phyloP scores from a whole-genome alignment of 1,140 invertebrate species.

The Periplaneta americana region DNA sequence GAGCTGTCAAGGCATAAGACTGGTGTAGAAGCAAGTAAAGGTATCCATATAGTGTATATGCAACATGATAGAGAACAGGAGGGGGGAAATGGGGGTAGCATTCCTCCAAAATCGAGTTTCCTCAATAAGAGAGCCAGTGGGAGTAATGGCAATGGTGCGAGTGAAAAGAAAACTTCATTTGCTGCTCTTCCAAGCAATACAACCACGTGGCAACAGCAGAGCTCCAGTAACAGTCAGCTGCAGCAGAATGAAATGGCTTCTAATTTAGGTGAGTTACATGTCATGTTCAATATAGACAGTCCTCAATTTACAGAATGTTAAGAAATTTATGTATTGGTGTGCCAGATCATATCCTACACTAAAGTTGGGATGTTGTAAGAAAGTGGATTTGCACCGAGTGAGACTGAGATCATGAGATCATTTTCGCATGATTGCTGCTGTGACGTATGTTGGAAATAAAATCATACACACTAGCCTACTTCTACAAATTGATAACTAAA shows the following conservation, averaged over 20 bases:
- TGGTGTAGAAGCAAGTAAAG: conserved; percentile 27
- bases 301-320: no score
- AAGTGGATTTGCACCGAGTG: no score
- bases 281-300: no score
- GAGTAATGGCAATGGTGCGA: conserved; percentile 38
- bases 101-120: conserved; percentile 29
- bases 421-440: no score
- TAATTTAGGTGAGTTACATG: not conserved
- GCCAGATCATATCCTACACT: no score
- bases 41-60: conserved; percentile 57
- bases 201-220: conserved; percentile 85
- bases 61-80: conserved; percentile 48
- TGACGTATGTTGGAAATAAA: no score
- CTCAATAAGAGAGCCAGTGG: conserved; percentile 37
- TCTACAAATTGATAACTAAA: no score
- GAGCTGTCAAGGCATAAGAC: conserved; percentile 48
- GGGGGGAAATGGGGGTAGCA: conserved; percentile 23
- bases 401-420: no score
- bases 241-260: not conserved
- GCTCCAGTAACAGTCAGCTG: not conserved
- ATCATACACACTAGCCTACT: no score
- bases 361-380: no score
- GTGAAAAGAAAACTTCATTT: conserved; percentile 61
- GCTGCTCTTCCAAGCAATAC: conserved; percentile 62
- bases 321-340: no score